Percentiles rank a stretch among this genome's conserved stretches.
Conservation (phyloP, 2,797 vertebrate genomes). For the Hemitrygon akajei region DNA sequence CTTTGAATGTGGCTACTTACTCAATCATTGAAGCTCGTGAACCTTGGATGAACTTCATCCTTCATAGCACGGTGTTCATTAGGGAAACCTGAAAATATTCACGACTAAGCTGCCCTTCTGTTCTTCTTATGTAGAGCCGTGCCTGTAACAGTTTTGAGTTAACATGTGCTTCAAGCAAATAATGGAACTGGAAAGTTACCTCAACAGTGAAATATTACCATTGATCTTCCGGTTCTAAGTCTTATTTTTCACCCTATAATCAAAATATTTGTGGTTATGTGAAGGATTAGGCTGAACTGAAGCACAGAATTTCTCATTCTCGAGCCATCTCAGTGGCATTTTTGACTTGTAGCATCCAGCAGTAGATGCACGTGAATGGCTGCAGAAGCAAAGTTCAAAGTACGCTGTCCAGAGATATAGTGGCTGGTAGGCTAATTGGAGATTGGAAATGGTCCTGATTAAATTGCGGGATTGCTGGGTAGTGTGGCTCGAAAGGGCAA, state of each 20-base stretch:
- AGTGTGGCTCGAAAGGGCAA: too few species aligned
- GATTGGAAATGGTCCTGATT: too few species aligned
- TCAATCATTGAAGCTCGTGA: background rate
- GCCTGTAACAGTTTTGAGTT: conserved; percentile 23
- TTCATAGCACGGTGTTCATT: conserved; percentile 37
- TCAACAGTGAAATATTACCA: background rate
- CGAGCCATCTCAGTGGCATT: background rate
- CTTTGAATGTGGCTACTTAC: background rate
- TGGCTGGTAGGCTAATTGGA: too few species aligned
- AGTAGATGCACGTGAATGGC: background rate
- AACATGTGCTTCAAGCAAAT: background rate
- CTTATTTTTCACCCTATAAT: background rate
- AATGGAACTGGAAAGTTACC: background rate
- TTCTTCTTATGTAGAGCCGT: background rate
- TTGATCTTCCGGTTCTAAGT: background rate
- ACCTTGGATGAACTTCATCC: conserved; percentile 34
- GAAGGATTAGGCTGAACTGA: background rate
- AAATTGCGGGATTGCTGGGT: too few species aligned
- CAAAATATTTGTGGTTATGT: background rate
- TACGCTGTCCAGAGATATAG: too few species aligned
- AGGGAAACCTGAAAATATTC: conserved; percentile 27
- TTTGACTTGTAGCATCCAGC: background rate
- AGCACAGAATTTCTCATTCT: background rate
- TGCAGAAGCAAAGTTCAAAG: background rate
- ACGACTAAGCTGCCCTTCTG: conserved; percentile 23